phyloP scores from a whole-genome alignment of 2,797 vertebrate species.

The Lacerta bilineata region DNA sequence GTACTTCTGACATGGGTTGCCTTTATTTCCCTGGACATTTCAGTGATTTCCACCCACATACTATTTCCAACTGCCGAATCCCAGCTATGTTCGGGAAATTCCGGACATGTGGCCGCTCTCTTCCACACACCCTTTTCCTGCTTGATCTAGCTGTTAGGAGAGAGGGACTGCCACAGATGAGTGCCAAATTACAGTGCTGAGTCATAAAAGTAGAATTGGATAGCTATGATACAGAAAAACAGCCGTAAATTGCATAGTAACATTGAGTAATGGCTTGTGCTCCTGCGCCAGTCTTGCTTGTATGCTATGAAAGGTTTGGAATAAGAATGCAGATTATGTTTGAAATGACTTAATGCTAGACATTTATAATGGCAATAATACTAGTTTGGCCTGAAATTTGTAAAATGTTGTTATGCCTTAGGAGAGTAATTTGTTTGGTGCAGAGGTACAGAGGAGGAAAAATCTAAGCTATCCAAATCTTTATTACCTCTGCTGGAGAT shows the following conservation, averaged over 20 bases:
- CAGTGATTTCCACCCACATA: too few relatives aligned
- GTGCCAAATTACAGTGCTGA: neutral
- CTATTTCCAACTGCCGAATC: too few relatives aligned
- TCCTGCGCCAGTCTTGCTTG: conserved; percentile 63
- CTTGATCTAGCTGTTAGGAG: neutral
- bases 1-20: too few relatives aligned
- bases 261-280: conserved; percentile 61
- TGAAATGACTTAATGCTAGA: conserved; percentile 69
- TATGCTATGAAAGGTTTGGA: conserved; percentile 57
- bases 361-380: conserved; percentile 67
- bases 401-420: conserved; percentile 33
- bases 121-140: neutral
- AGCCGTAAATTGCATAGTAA: conserved; percentile 67
- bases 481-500: conserved; percentile 56
- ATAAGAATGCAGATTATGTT: conserved; percentile 59
- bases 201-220: conserved; percentile 53
- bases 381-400: conserved; percentile 61
- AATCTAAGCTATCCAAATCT: conserved; percentile 46
- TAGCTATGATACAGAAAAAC: conserved; percentile 71
- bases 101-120: neutral
- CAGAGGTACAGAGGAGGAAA: conserved; percentile 45
- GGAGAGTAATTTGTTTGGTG: conserved; percentile 38
- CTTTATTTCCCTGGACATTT: too few relatives aligned
- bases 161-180: neutral
- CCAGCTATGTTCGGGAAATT: too few relatives aligned